A percentile compares a stretch with the other conserved stretches of the same genome.
Evolutionary conservation across 2,797 vertebrate species (phyloP).

Genomic region (Cetoscarus ocellatus): DNA sequence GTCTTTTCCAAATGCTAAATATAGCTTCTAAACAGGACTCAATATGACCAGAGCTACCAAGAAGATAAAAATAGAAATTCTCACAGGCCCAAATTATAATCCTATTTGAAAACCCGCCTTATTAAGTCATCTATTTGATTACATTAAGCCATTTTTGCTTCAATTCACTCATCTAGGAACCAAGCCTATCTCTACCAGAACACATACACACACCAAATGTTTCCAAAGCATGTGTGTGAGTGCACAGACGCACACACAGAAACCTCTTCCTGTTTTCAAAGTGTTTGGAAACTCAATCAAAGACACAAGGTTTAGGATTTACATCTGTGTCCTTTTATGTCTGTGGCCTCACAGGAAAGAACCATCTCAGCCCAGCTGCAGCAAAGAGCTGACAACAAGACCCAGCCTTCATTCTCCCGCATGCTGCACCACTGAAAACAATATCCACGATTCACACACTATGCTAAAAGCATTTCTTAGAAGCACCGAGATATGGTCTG

Average conservation of each 20-base stretch:
- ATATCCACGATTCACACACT: conserved; percentile 76
- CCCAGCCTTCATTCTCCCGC: conserved; percentile 72
- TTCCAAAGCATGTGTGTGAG: conserved; percentile 50
- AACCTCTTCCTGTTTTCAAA: conserved; percentile 82
- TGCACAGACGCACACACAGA: conserved; percentile 55
- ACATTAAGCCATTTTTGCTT: conserved; percentile 28
- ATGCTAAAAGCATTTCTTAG: conserved; percentile 72
- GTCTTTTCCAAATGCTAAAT: conserved; percentile 46
- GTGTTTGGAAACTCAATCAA: conserved; percentile 82
- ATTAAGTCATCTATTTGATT: conserved; percentile 40
- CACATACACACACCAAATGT: conserved; percentile 68
- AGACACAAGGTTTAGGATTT: conserved; percentile 84
- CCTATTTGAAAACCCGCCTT: conserved; percentile 25
- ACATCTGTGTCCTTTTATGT: conserved; percentile 86
- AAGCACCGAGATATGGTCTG: conserved; percentile 69
- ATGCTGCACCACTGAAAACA: conserved; percentile 76
- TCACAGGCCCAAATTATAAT: conserved; percentile 13
- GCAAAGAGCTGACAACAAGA: conserved; percentile 74
- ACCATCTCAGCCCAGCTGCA: conserved; percentile 80
- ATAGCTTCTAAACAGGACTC: conserved; percentile 26
- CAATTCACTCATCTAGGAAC: conserved; percentile 42
- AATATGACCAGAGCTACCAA: conserved; percentile 48
- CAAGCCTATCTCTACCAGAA: conserved; percentile 49
- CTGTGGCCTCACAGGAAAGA: conserved; percentile 80
- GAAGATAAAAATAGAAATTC: conserved; percentile 43